These are phyloP conservation scores for Corydoras maculifer DNA, from an alignment of 2,113 vertebrate species.

Conservation along the genomic window DNA sequence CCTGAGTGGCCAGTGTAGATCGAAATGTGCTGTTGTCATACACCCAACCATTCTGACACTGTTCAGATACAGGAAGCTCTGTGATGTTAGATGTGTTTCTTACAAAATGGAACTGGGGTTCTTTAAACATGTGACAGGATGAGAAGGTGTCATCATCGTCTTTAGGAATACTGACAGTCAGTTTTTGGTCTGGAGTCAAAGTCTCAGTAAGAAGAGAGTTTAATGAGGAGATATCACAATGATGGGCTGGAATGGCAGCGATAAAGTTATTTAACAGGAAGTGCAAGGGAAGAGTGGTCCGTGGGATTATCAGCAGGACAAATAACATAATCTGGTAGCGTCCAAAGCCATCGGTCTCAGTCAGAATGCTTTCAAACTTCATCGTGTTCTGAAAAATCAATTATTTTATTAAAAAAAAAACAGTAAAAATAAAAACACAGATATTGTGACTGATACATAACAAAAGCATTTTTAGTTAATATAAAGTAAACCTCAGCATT, in stretches of 20 bases:
- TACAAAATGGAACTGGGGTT: slow-evolving; percentile 66
- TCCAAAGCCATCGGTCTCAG: slow-evolving; percentile 67
- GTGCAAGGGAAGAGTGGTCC: slow-evolving; percentile 75
- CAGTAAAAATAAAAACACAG: too few relatives aligned
- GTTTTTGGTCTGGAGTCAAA: slow-evolving; percentile 63
- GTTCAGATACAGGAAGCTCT: slow-evolving; percentile 41
- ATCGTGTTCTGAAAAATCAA: slow-evolving; percentile 50
- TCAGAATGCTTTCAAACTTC: slow-evolving; percentile 70
- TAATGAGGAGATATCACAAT: slow-evolving; percentile 64
- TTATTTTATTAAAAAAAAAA: too few relatives aligned
- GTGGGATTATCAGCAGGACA: slow-evolving; percentile 60
- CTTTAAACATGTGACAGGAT: slow-evolving; percentile 74
- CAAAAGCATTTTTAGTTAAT: too few relatives aligned
- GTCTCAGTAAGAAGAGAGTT: slow-evolving; percentile 60
- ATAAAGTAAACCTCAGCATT: too few relatives aligned
- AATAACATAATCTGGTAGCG: slow-evolving; percentile 67
- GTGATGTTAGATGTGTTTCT: slow-evolving; percentile 56
- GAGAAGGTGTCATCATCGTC: slow-evolving; percentile 63
- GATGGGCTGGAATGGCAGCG: slow-evolving; percentile 74
- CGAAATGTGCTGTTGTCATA: slow-evolving; percentile 76
- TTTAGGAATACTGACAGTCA: slow-evolving; percentile 64
- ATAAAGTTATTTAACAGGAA: slow-evolving; percentile 86
- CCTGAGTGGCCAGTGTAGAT: slow-evolving; percentile 81
- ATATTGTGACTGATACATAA: too few relatives aligned
- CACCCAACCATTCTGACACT: slow-evolving; percentile 79